A percentile compares a stretch with the other conserved stretches of the same genome.
These are phyloP conservation scores for Meliscaeva auricollis DNA, from an alignment of 2,888 invertebrate species.

Conservation along the genomic window DNA sequence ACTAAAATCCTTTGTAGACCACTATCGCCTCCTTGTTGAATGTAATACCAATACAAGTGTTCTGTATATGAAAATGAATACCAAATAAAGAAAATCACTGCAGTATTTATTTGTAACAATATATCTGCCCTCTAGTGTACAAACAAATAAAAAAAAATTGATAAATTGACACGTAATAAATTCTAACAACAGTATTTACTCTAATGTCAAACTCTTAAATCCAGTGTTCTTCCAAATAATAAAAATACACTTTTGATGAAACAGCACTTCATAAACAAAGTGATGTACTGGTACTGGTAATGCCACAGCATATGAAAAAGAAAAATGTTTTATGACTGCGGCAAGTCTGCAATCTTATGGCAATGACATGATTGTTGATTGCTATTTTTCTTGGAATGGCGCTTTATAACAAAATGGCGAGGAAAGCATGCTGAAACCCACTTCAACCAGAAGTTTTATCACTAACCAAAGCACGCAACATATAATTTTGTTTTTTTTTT, in stretches of 20 bases:
- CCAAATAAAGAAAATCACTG: no score
- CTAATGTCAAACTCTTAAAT: background rate
- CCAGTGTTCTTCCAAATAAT: slow-evolving; percentile 19
- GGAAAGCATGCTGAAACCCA: background rate
- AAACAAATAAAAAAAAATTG: no score
- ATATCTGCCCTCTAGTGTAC: no score
- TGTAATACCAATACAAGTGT: no score
- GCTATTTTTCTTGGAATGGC: slow-evolving; percentile 12
- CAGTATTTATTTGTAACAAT: no score
- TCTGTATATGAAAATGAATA: no score
- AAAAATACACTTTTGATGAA: slow-evolving; percentile 42
- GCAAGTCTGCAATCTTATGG: slow-evolving; percentile 14
- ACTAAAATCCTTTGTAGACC: no score
- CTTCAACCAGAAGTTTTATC: slow-evolving; percentile 11
- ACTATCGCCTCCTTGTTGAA: no score
- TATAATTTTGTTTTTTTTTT: background rate
- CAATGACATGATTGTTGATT: slow-evolving; percentile 41
- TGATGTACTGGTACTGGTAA: slow-evolving; percentile 24
- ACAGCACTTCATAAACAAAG: slow-evolving; percentile 55
- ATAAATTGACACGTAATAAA: slow-evolving; percentile 32
- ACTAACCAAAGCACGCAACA: slow-evolving; percentile 52
- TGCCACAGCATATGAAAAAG: slow-evolving; percentile 29
- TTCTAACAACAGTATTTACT: background rate
- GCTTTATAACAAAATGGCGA: slow-evolving; percentile 19
- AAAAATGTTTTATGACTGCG: slow-evolving; percentile 29